Base-by-base conservation (phyloP, 92 coral and sea anemone genomes). In the Epizoanthus rinbou region DNA sequence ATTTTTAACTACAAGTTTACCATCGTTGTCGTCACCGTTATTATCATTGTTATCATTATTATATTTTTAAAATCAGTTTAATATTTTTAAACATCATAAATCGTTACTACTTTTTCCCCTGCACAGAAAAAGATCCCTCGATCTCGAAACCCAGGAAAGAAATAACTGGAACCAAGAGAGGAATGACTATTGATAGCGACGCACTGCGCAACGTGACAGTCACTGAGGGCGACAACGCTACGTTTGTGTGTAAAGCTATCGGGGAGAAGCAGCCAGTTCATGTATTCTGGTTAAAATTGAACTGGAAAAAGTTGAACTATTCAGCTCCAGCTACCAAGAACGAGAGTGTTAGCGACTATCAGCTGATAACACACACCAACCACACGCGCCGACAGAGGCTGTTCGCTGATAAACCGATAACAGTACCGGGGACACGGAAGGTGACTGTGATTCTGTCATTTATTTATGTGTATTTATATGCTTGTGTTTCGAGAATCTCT, bases 231-330 rank as follows among this genome's bases (percentile, higher is more conserved):
- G 37, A 62, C 13, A 78, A 78, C 31, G 82, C 71, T 22, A 78
- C 82, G 6, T 78, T 78, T 78, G 71, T 60, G n/a, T 78, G 82
- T 43, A 78, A 78, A 78, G 82, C 66, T 10, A 41, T 78, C 59
- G 71, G 72, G 14, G 23, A 69, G 16, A 37, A 78, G 9, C 19
- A 43, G 53, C 70, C 57, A 31, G 82, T 52, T 2, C 72, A 78
- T 69, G 71, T 60, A 33, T 78, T 70, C n/a, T 78, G 82, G 82
- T 13, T 78, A 7, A 78, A 43, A 62, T 15, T 78, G 23, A 78
- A 76, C 81, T 76, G 68, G 81, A 76, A 50, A 50, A 50, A 78
- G 18, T 15, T 60, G 5, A 37, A 37, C 43, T 37, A 37, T 41
- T 62, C 57, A 19, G 59, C 57, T 52, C 8, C 71, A 0, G n/a